Evolutionary conservation across 2,113 vertebrate species (phyloP).

Genomic region (Brienomyrus brachyistius): DNA sequence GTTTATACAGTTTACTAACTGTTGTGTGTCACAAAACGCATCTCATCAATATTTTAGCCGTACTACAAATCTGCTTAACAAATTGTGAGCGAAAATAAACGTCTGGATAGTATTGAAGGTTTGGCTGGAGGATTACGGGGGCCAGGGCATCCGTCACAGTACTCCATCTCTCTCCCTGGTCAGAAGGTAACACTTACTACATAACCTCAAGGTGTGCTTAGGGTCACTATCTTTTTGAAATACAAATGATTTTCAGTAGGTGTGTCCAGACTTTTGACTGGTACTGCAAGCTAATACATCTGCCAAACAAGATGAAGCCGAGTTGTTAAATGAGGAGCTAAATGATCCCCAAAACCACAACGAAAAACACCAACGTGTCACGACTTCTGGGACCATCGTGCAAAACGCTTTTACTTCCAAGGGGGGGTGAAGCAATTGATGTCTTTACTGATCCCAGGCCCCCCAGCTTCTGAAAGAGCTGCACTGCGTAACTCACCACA

Average conservation of each 20-base stretch:
- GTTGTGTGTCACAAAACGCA: too few species aligned
- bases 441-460: background rate
- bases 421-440: background rate
- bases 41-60: too few species aligned
- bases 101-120: too few species aligned
- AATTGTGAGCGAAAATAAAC: too few species aligned
- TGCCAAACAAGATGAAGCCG: background rate
- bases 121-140: too few species aligned
- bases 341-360: background rate
- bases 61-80: too few species aligned
- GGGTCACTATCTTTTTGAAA: background rate
- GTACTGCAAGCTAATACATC: background rate
- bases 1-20: too few species aligned
- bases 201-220: background rate
- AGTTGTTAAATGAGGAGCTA: background rate
- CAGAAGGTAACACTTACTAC: background rate
- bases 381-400: background rate
- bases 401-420: background rate
- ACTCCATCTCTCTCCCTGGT: background rate
- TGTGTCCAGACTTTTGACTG: background rate
- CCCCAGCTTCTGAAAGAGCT: background rate
- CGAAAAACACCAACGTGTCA: background rate
- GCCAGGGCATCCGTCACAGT: too few species aligned
- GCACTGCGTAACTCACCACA: background rate
- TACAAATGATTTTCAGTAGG: background rate